These are phyloP conservation scores for Cactoblastis cactorum DNA, from an alignment of 2,888 invertebrate species.

Conservation along the genomic window DNA sequence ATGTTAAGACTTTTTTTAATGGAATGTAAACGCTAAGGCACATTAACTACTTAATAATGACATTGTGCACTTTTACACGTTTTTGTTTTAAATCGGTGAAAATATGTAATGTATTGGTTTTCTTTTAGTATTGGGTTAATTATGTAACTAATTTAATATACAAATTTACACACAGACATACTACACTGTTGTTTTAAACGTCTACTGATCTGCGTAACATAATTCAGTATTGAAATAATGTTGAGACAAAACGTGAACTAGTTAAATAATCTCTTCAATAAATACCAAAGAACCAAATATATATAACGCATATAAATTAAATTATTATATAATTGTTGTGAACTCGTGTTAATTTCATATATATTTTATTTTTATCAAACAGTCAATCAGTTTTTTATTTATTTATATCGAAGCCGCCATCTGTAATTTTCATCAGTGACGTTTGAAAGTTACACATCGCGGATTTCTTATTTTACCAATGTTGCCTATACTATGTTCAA, in stretches of 20 bases:
- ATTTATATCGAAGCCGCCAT: neutral
- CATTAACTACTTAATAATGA: slow-evolving; percentile 45
- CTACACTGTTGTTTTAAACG: neutral
- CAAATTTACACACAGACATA: neutral
- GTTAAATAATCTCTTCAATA: neutral
- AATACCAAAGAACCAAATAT: neutral
- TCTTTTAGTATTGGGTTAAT: neutral
- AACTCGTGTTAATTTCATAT: neutral
- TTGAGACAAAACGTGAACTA: neutral
- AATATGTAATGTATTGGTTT: neutral
- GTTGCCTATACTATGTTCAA: neutral
- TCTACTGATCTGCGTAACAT: neutral
- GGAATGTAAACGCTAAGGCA: slow-evolving; percentile 31
- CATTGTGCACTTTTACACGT: slow-evolving; percentile 25
- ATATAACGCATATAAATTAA: neutral
- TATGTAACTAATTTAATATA: neutral
- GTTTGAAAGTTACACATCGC: too few species aligned
- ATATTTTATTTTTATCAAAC: neutral
- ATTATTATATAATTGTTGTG: too few species aligned
- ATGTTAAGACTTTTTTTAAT: slow-evolving; percentile 27
- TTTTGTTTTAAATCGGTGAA: slow-evolving; percentile 22
- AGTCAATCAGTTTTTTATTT: neutral
- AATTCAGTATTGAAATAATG: neutral
- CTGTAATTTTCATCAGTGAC: neutral
- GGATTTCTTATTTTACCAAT: too few species aligned